Base-by-base conservation (phyloP, 2,113 vertebrate species). In the Podarcis muralis region DNA sequence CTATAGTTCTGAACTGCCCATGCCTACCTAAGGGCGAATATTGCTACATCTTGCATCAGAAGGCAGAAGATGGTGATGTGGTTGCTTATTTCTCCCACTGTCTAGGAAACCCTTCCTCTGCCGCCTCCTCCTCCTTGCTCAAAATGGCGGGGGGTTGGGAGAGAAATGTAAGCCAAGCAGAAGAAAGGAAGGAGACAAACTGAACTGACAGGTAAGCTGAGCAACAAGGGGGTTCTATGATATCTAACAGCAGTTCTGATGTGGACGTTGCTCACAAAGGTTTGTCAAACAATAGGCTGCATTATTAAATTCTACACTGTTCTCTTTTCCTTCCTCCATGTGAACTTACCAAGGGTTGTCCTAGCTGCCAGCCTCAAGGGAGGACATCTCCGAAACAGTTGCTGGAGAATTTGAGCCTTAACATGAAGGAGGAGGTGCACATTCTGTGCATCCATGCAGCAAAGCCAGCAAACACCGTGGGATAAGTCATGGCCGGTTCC, bases 301-400 rank as follows among this genome's bases (percentile, higher is more conserved):
- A 43, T 86, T 89, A 92, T 93, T 91, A 90, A 93, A 91, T 93
- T 83, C 83, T 86, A 85, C 88, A 78, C 3, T 69, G 25, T 66
- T 81, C 77, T 57, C 32, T 37, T 43, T 86, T 65, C 48, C 9
- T 83, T 91, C 84, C n/a, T 78, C 32, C 68, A 76, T 16, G 8
- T n/a, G 23, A 78, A 59, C 71, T 85, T 0, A 0, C 11, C 30
- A 59, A 15, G 12, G 68, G 18, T 30, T 30, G 5, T 18, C 3
- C 68, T 13, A 23, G 27, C 32, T 66, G 27, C 40, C 62, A 57
- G 68, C 8, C 68, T 71, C 82, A 32, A n/a, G 68, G 40, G 40
- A 48, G 5, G 20, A 13, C 53, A n/a, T 35, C 59, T 12, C 30
- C 18, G 57, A 37, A n/a, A 37, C 6, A 35, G 18, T 59, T 59